These are phyloP conservation scores for Siniperca obscura DNA, from an alignment of 2,797 vertebrate species.

Conservation along the genomic window DNA sequence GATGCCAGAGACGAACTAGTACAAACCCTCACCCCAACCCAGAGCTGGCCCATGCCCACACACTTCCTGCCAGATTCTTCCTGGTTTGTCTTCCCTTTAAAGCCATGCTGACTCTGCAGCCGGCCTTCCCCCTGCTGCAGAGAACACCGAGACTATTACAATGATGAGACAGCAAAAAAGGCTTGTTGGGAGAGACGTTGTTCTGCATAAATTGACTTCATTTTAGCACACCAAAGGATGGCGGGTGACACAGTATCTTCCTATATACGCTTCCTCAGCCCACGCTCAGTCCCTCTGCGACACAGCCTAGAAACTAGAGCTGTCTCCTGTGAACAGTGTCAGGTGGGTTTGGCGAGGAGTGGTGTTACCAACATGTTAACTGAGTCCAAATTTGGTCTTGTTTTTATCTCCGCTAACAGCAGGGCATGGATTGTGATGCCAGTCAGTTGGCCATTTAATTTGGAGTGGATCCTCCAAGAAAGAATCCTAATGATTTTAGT, in stretches of 20 bases:
- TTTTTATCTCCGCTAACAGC: neutral
- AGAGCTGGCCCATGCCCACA: neutral
- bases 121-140: conserved; percentile 18
- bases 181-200: neutral
- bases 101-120: conserved; percentile 67
- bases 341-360: conserved; percentile 7
- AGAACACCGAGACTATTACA: conserved; percentile 43
- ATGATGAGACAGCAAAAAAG: conserved; percentile 68
- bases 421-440: neutral
- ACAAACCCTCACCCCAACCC: neutral
- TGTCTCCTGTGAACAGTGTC: conserved; percentile 36
- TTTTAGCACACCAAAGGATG: conserved; percentile 6
- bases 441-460: neutral
- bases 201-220: conserved; percentile 11
- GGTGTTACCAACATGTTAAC: neutral
- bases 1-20: conserved; percentile 31
- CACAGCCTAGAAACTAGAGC: conserved; percentile 32
- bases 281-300: neutral
- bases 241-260: conserved; percentile 9
- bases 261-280: neutral
- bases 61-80: conserved; percentile 52
- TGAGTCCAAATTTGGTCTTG: conserved; percentile 1
- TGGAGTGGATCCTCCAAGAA: neutral
- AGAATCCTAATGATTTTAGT: neutral
- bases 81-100: conserved; percentile 51